These are phyloP conservation scores for Chamaea fasciata DNA, from an alignment of 2,113 vertebrate species.

Conservation along the genomic window DNA sequence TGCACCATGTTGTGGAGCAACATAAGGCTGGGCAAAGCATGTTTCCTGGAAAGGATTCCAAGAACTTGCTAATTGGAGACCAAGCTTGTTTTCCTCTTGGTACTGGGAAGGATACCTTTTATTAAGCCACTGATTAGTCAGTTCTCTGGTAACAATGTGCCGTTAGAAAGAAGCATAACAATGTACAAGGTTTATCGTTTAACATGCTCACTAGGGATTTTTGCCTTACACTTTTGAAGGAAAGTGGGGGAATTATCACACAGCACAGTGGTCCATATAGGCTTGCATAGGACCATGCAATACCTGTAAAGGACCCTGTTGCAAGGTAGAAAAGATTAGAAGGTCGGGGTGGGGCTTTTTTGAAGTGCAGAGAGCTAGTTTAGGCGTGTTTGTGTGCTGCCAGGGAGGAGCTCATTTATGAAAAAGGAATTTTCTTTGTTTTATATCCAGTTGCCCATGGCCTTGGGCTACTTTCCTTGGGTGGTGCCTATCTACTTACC, in stretches of 20 bases:
- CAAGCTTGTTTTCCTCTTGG: not conserved
- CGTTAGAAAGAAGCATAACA: not conserved
- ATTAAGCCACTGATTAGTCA: not conserved
- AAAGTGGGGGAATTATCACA: not conserved
- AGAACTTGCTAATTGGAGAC: not conserved
- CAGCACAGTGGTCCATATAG: not conserved
- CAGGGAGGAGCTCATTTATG: not conserved
- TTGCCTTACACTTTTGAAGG: not conserved
- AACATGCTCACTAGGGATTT: not conserved
- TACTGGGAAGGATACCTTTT: not conserved
- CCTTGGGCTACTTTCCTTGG: constrained; percentile 27
- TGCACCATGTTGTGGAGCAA: not conserved
- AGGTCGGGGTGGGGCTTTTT: not conserved
- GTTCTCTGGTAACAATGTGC: not conserved
- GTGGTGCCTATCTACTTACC: constrained; percentile 10
- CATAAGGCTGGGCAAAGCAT: not conserved
- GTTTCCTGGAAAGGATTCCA: not conserved
- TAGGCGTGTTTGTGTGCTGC: not conserved
- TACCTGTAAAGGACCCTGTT: not conserved
- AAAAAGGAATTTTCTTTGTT: constrained; percentile 51
- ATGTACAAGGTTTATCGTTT: not conserved
- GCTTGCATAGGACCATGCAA: not conserved
- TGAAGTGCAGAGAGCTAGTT: constrained; percentile 2
- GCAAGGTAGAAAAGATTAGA: not conserved
- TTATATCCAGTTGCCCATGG: constrained; percentile 37